Evolutionary conservation across 1,140 invertebrate genomes (phyloP), one percentile per base, ranked within the genome.

Genomic region (Kradibia gibbosae): DNA sequence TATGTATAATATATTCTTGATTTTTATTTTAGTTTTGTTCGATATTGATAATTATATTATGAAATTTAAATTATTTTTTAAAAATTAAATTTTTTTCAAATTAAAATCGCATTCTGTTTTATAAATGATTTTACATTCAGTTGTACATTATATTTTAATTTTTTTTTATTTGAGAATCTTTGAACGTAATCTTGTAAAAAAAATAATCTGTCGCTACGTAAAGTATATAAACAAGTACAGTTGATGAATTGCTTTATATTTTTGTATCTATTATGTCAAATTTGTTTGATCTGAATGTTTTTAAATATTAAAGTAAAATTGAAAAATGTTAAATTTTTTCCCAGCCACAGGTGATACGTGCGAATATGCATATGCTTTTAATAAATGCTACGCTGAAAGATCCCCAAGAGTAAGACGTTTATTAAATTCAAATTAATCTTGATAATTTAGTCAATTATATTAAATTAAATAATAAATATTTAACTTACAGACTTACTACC

Each of bases 311-410:
- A 0, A 17, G 28, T 34, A 62, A 34, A 34, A 62, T 62, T 36
- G 3, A 75, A n/a, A 48, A 42, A 28, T 34, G 0, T 70, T 39
- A 34, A 22, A 53, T 53, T 36, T 17, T 70, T 76, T 83, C 34
- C 28, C 62, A 89, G 88, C 85, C 0, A 86, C 86, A 13, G 88
- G 86, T 13, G 88, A 89, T 75, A 86, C 87, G 31, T 89, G 88
- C 79, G 85, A 89, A 45, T 89, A 89, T 53, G 88, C 88, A 25
- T 89, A 87, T 42, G 84, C 82, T 39, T 89, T 89, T 76, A 89
- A 89, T 62, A 86, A 88, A 67, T 89, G 88, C 72, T 89, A 89
- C 36, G 87, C 88, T 3, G 75, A 83, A 79, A 60, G 82, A 80
- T 89, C 88, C 4, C 88, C 88, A 36, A 87, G 84, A 79, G 88